phyloP scores from a whole-genome alignment of 2,888 invertebrate genomes.

The Drosophila kokeensis region DNA sequence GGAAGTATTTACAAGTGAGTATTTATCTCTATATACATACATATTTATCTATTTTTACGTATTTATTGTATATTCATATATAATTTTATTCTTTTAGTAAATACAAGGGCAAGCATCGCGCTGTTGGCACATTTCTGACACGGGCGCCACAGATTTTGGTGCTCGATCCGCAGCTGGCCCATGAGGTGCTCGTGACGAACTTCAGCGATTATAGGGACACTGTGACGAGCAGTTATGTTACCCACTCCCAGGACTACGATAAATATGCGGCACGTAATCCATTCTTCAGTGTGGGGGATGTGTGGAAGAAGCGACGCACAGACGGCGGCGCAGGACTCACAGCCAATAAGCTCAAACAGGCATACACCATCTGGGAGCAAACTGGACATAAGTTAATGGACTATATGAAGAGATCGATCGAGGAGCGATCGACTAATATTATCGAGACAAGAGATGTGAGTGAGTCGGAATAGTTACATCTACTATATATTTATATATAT shows the following conservation, averaged over 20 bases:
- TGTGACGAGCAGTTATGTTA: slow-evolving; percentile 61
- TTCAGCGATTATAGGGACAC: slow-evolving; percentile 83
- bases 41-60: neutral
- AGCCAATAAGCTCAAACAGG: slow-evolving; percentile 83
- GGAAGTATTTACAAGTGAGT: slow-evolving; percentile 64
- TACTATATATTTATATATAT: neutral
- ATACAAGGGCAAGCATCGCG: slow-evolving; percentile 75
- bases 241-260: slow-evolving; percentile 52
- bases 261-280: slow-evolving; percentile 60
- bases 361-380: slow-evolving; percentile 70
- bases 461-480: slow-evolving; percentile 1
- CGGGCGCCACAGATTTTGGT: slow-evolving; percentile 83
- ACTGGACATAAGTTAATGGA: slow-evolving; percentile 57
- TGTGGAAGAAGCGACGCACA: slow-evolving; percentile 85
- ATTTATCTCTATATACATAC: neutral
- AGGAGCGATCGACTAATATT: slow-evolving; percentile 30
- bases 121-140: slow-evolving; percentile 84
- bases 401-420: slow-evolving; percentile 44
- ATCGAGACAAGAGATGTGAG: slow-evolving; percentile 78
- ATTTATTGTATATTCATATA: neutral
- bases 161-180: slow-evolving; percentile 83
- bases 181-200: slow-evolving; percentile 84
- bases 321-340: slow-evolving; percentile 86
- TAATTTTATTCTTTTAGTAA: slow-evolving; percentile 50
- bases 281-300: slow-evolving; percentile 65